A percentile compares a stretch with the other conserved stretches of the same genome.
These are phyloP conservation scores for Octomys mimax DNA, from an alignment of 2,797 vertebrate species.

Conservation along the genomic window DNA sequence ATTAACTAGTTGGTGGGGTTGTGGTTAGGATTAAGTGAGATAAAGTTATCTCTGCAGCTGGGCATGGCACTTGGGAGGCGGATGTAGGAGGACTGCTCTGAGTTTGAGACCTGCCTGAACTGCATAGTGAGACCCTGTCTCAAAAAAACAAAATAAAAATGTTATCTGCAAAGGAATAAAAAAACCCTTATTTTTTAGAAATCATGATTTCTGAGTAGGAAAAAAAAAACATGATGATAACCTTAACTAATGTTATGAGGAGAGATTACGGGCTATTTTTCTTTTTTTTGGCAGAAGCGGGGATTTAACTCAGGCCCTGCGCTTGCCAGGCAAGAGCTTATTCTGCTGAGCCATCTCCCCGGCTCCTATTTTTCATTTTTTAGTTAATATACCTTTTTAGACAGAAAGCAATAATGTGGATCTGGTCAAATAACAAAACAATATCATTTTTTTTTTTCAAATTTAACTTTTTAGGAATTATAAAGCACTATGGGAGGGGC, in stretches of 20 bases:
- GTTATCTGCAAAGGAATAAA: slow-evolving; percentile 15
- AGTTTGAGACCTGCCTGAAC: not conserved
- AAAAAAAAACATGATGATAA: not conserved
- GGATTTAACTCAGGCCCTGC: no score
- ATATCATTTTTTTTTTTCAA: slow-evolving; percentile 43
- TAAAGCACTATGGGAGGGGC: not conserved
- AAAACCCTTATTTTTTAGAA: slow-evolving; percentile 19
- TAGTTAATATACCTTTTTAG: not conserved
- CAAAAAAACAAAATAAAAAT: not conserved
- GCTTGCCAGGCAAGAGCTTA: no score
- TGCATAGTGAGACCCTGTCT: not conserved
- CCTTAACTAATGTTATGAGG: not conserved
- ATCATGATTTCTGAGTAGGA: not conserved
- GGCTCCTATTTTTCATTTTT: not conserved
- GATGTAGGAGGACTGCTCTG: not conserved
- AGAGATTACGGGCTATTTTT: slow-evolving; percentile 20
- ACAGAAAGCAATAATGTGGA: not conserved
- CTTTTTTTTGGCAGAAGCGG: not conserved
- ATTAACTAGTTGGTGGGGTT: not conserved
- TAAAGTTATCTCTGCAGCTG: slow-evolving; percentile 37
- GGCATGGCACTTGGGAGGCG: not conserved
- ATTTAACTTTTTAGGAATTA: slow-evolving; percentile 22
- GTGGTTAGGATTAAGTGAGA: slow-evolving; percentile 14
- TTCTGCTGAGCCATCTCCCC: no score
- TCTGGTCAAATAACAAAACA: slow-evolving; percentile 35